phyloP scores from a whole-genome alignment of 2,888 invertebrate species.

The Yponomeuta cagnagella region DNA sequence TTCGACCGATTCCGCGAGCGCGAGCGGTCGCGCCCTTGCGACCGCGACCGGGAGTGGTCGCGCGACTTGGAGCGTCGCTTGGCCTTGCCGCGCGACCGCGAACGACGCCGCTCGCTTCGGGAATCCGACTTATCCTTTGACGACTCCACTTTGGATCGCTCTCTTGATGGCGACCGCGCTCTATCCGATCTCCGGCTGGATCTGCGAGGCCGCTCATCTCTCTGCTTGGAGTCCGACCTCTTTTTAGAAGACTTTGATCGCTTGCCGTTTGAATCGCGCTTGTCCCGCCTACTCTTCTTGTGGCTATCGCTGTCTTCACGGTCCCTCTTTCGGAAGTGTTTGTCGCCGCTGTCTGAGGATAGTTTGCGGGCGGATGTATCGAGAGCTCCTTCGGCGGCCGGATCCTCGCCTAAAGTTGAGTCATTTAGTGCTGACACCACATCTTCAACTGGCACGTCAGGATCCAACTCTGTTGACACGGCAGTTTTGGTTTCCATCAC shows the following conservation, averaged over 20 bases:
- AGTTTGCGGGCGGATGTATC: slow-evolving; percentile 31
- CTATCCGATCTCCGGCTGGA: slow-evolving; percentile 42
- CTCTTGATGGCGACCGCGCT: slow-evolving; percentile 43
- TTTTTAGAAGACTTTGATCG: slow-evolving; percentile 50
- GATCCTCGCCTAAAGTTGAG: slow-evolving; percentile 46
- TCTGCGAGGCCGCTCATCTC: slow-evolving; percentile 45
- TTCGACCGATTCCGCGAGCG: slow-evolving; percentile 29
- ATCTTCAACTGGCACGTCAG: slow-evolving; percentile 80
- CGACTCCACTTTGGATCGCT: slow-evolving; percentile 40
- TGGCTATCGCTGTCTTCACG: slow-evolving; percentile 35
- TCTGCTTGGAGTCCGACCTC: slow-evolving; percentile 46
- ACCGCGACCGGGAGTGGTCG: slow-evolving; percentile 44
- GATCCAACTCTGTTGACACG: slow-evolving; percentile 77
- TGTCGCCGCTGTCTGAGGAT: slow-evolving; percentile 32
- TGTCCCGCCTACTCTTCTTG: slow-evolving; percentile 48
- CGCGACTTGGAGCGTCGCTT: slow-evolving; percentile 42
- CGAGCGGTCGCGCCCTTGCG: slow-evolving; percentile 39
- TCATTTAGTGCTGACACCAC: slow-evolving; percentile 79
- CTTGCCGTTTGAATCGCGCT: slow-evolving; percentile 45
- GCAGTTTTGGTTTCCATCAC: slow-evolving; percentile 79
- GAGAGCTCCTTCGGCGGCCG: slow-evolving; percentile 20
- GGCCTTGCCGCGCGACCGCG: slow-evolving; percentile 45
- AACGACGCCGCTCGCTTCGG: slow-evolving; percentile 37
- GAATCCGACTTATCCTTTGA: slow-evolving; percentile 48
- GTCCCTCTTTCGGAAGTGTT: slow-evolving; percentile 39